Evolutionary conservation across 2,113 vertebrate genomes (phyloP).

Genomic region (Strigops habroptila): DNA sequence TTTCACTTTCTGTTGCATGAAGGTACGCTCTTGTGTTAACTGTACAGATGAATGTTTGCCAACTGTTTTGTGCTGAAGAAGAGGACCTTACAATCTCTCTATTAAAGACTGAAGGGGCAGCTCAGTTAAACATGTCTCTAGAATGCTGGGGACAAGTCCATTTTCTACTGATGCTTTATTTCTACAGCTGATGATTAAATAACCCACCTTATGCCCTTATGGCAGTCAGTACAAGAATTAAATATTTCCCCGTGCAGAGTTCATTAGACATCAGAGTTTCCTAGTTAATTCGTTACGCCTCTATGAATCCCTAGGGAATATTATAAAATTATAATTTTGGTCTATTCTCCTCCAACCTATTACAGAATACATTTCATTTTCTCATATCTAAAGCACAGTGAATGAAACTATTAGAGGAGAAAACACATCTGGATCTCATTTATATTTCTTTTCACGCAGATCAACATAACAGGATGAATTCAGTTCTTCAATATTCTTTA

Average conservation of each 20-base stretch:
- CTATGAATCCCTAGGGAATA: slow-evolving; percentile 64
- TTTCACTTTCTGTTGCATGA: background rate
- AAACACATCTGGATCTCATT: slow-evolving; percentile 61
- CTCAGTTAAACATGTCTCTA: background rate
- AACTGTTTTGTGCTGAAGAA: background rate
- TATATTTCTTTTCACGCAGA: slow-evolving; percentile 46
- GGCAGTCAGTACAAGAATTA: slow-evolving; percentile 56
- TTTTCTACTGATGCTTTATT: slow-evolving; percentile 42
- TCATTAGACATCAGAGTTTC: slow-evolving; percentile 63
- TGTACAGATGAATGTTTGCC: background rate
- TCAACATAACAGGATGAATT: slow-evolving; percentile 42
- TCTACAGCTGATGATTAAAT: slow-evolving; percentile 58
- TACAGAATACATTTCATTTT: slow-evolving; percentile 47
- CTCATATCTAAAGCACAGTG: slow-evolving; percentile 32
- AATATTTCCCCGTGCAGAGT: slow-evolving; percentile 66
- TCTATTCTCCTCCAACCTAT: slow-evolving; percentile 56
- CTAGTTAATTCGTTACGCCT: slow-evolving; percentile 66
- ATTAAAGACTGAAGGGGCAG: background rate
- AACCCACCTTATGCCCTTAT: slow-evolving; percentile 49
- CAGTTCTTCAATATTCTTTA: slow-evolving; percentile 13
- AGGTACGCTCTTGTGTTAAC: background rate
- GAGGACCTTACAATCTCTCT: background rate
- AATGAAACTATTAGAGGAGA: slow-evolving; percentile 50
- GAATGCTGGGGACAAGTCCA: background rate
- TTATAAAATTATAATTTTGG: slow-evolving; percentile 62